Conservation (phyloP, 1,140 invertebrate genomes). For the Microvelia longipes region DNA sequence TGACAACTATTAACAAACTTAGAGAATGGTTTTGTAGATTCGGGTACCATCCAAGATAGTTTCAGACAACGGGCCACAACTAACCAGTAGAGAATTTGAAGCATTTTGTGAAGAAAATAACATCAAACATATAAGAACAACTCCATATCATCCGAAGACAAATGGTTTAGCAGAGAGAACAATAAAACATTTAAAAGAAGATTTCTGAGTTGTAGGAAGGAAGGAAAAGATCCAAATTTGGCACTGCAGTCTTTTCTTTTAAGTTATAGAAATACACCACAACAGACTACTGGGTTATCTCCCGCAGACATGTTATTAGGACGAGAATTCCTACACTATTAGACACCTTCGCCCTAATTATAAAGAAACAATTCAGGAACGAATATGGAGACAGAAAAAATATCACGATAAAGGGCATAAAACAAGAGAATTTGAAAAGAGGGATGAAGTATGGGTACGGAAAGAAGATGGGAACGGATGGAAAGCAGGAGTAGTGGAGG, state of each 20-base stretch:
- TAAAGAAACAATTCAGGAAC: background rate
- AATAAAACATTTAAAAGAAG: background rate
- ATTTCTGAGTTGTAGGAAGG: background rate
- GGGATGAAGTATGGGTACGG: background rate
- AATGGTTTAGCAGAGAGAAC: background rate
- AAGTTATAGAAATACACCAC: background rate
- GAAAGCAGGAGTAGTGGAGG: background rate
- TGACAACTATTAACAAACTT: background rate
- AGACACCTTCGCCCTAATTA: background rate
- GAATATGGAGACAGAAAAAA: background rate
- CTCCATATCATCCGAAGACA: background rate
- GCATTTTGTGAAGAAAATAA: background rate
- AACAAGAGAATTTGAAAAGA: background rate
- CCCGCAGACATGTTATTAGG: background rate
- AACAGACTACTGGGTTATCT: no score
- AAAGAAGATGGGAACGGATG: background rate
- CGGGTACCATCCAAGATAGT: background rate
- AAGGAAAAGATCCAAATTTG: background rate
- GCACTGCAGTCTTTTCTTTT: background rate
- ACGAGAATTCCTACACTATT: background rate
- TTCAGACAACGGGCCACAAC: background rate
- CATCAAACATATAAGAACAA: background rate
- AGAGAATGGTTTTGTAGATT: background rate
- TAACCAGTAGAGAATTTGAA: background rate
- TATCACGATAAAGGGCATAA: background rate